Base-by-base conservation (phyloP, 2,113 vertebrate genomes). In the Rhea pennata region DNA sequence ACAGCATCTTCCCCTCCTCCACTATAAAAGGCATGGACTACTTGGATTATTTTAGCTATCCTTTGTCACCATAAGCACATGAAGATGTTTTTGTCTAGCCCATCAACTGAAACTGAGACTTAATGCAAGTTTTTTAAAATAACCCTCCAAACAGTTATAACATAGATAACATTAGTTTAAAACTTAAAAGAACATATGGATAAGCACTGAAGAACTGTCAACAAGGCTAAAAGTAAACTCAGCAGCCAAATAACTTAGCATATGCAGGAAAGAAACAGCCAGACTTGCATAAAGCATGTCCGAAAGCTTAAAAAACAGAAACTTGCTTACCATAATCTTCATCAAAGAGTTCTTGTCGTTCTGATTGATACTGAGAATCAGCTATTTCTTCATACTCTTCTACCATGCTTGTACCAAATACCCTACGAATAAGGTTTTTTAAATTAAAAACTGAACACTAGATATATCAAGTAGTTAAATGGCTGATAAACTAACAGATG, bases 321-420 rank as follows among this genome's bases (percentile, higher is more conserved):
- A 92, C 42, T 75, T 95, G n/a, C 97, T 97, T 97, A 99, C 99
- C 99, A 96, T 99, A 99, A 92, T 99, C 99, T 96, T 99, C 99
- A 97, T 99, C 99, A 88, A 99, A 98, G 46, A 99, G 98, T 70
- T 99, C 99, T 26, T 98, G 98, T 77, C 99, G 98, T 96, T 99
- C 99, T 83, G 98, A 99, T 3, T 99, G 99, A 92, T 99, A 99
- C 96, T 99, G 99, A 26, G 99, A 99, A 95, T 99, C 99, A 72
- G 99, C 99, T 78, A 99, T 99, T 98, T 99, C 99, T 94, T 99
- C 99, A 96, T 99, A 99, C 91, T 99, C 99, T 97, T 99, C 99
- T 86, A 99, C 99, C 99, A 99, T 99, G 96, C 99, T 99, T 79
- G 99, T 99, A 92, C 99, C 99, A 98, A 99, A 99, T 66, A 99